Conservation (phyloP, 2,888 invertebrate species). For the Tanypteryx hageni region DNA sequence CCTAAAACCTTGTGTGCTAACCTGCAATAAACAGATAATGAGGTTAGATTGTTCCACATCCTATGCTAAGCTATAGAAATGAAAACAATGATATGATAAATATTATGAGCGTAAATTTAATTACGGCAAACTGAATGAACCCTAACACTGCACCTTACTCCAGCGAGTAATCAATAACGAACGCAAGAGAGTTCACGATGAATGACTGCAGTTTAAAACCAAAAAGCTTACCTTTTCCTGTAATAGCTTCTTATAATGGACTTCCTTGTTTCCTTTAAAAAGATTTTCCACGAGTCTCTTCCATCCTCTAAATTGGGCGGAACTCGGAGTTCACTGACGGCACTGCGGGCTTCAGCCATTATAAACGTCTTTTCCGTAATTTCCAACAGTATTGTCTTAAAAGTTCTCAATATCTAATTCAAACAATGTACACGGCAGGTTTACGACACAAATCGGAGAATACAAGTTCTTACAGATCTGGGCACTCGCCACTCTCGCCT, state of each 20-base stretch:
- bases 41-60: too few species aligned
- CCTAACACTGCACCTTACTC: not conserved
- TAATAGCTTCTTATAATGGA: conserved; percentile 73
- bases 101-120: not conserved
- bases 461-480: conserved; percentile 13
- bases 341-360: conserved; percentile 75
- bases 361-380: conserved; percentile 8
- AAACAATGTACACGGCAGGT: not conserved
- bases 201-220: not conserved
- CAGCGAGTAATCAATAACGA: conserved; percentile 41
- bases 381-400: conserved; percentile 23
- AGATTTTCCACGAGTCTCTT: conserved; percentile 72
- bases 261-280: conserved; percentile 72
- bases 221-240: conserved; percentile 72
- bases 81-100: not conserved
- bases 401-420: not conserved
- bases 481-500: conserved; percentile 59
- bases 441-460: not conserved
- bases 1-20: not conserved
- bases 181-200: not conserved
- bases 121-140: not conserved
- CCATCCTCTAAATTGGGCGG: conserved; percentile 73
- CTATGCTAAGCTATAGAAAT: too few species aligned
- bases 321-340: conserved; percentile 73
- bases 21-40: too few species aligned